Percentiles rank a stretch among this genome's conserved stretches.
phyloP scores from a whole-genome alignment of 2,797 vertebrate species.

The Sebastes itinus region DNA sequence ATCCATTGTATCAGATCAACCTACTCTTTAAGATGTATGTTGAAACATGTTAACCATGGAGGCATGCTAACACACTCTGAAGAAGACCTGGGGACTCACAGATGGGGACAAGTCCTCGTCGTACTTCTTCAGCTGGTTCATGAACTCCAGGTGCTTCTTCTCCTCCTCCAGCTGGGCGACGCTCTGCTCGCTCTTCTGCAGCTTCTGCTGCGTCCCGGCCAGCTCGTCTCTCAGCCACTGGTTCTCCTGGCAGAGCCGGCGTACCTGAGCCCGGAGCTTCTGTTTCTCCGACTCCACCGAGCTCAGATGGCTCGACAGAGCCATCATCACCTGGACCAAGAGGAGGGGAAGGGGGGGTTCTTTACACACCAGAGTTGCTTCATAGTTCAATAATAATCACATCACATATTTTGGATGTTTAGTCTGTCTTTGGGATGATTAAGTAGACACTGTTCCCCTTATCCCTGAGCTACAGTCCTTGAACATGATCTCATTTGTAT shows the following conservation, averaged over 20 bases:
- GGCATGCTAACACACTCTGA: not conserved
- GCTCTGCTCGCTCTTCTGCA: conserved; percentile 95
- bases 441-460: not conserved
- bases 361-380: not conserved
- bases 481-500: not conserved
- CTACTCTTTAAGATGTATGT: not conserved
- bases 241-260: conserved; percentile 98
- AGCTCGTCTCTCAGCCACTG: conserved; percentile 97
- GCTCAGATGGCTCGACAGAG: conserved; percentile 93
- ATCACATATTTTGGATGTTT: not conserved
- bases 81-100: conserved; percentile 75
- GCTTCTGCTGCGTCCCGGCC: conserved; percentile 96
- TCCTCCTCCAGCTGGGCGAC: conserved; percentile 98
- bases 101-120: conserved; percentile 91
- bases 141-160: conserved; percentile 98
- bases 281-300: conserved; percentile 98
- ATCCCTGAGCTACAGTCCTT: not conserved
- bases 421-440: not conserved
- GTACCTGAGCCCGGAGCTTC: conserved; percentile 95
- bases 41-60: not conserved
- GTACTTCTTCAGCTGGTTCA: conserved; percentile 98
- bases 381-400: not conserved
- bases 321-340: conserved; percentile 94
- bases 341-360: rapidly evolving
- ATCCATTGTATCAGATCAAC: not conserved